Conservation (phyloP, 2,113 vertebrate species). For the Burhinus oedicnemus region DNA sequence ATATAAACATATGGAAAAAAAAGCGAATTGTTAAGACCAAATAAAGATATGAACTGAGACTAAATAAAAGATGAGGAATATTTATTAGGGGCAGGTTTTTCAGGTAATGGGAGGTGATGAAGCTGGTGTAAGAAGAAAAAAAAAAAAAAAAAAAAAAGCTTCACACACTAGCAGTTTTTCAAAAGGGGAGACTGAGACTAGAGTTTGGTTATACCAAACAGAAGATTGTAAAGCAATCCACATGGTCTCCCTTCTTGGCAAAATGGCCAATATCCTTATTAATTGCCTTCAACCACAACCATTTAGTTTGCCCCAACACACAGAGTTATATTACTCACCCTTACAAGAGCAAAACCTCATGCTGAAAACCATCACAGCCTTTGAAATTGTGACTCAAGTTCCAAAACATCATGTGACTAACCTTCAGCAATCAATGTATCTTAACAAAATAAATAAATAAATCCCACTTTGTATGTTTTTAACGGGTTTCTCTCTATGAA, state of each 20-base stretch:
- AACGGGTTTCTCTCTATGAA: not conserved
- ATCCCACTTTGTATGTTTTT: not conserved
- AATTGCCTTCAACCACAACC: not conserved
- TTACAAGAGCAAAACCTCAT: not conserved
- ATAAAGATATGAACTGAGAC: not conserved
- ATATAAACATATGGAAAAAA: not conserved
- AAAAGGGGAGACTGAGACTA: not conserved
- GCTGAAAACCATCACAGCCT: not conserved
- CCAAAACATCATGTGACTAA: fast-evolving
- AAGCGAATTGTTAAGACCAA: not conserved
- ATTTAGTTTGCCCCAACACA: not conserved
- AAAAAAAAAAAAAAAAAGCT: not conserved
- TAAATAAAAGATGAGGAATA: not conserved
- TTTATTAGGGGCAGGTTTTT: not conserved
- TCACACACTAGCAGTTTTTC: not conserved
- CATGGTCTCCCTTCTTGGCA: not conserved
- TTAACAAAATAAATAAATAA: not conserved
- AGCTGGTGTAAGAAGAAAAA: not conserved
- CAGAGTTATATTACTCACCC: fast-evolving
- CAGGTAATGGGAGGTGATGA: not conserved
- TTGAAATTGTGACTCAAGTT: not conserved
- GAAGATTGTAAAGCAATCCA: not conserved
- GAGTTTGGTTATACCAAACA: not conserved
- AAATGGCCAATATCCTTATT: not conserved
- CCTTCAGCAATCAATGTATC: not conserved